A percentile compares a stretch with the other conserved stretches of the same genome.
phyloP scores from a whole-genome alignment of 2,113 vertebrate species.

The Dicaeum eximium region DNA sequence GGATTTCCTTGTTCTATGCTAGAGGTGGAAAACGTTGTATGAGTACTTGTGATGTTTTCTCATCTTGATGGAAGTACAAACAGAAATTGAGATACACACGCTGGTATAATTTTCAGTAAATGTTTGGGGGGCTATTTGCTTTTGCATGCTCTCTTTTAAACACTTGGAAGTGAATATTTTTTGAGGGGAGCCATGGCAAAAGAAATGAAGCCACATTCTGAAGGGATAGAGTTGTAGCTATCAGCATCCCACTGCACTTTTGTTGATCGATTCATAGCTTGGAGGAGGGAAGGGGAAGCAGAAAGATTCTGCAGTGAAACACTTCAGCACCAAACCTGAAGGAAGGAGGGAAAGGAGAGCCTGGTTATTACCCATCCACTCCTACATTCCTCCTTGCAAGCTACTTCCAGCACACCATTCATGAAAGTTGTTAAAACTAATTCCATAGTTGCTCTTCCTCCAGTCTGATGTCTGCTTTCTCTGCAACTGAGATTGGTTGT shows the following conservation, averaged over 20 bases:
- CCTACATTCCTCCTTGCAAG: neutral
- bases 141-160: neutral
- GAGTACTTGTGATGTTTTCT: neutral
- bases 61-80: neutral
- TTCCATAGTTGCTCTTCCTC: neutral
- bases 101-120: neutral
- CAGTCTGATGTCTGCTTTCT: rapidly evolving
- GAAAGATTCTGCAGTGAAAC: neutral
- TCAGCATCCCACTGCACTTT: rapidly evolving
- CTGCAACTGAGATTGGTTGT: neutral
- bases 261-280: neutral
- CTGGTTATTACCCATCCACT: neutral
- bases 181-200: neutral
- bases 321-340: neutral
- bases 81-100: neutral
- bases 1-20: neutral
- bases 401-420: neutral
- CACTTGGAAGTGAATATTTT: neutral
- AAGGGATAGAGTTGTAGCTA: neutral
- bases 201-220: neutral
- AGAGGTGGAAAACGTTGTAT: neutral
- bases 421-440: neutral
- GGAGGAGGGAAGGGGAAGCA: neutral
- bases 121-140: neutral
- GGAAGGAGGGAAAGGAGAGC: neutral